Percentiles rank a stretch among this genome's conserved stretches.
phyloP scores from a whole-genome alignment of 2,888 invertebrate species.

The Neelides folsomi region DNA sequence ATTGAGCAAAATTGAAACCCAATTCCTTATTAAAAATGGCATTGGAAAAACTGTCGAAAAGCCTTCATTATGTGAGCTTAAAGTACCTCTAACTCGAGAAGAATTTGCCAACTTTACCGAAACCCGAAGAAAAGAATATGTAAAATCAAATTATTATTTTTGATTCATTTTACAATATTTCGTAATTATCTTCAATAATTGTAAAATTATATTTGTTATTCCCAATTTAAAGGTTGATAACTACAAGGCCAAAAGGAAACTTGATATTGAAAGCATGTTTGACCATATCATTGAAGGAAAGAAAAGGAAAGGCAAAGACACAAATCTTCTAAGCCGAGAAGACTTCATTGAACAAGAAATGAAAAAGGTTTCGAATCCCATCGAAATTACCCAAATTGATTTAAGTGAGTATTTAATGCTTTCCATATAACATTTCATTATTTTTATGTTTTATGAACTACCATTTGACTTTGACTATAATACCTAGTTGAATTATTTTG shows the following conservation, averaged over 20 bases:
- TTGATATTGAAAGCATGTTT: constrained; percentile 48
- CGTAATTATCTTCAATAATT: neutral
- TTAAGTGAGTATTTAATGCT: constrained; percentile 11
- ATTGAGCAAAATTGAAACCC: constrained; percentile 16
- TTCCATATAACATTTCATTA: no score
- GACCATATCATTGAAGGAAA: constrained; percentile 68
- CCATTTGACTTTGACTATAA: no score
- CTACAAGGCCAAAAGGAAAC: constrained; percentile 35
- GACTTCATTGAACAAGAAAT: constrained; percentile 58
- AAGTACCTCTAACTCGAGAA: constrained; percentile 7
- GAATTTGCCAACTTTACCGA: constrained; percentile 7
- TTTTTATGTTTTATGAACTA: no score
- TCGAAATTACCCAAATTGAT: constrained; percentile 42
- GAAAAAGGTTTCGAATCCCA: constrained; percentile 48
- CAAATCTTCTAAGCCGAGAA: constrained; percentile 42
- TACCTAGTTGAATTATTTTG: no score
- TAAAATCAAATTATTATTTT: no score
- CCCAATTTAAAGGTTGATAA: constrained; percentile 34
- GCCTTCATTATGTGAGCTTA: constrained; percentile 11
- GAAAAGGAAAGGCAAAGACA: constrained; percentile 44
- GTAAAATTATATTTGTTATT: neutral
- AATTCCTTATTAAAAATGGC: constrained; percentile 18
- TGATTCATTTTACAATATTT: no score
- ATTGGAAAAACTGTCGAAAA: constrained; percentile 14
- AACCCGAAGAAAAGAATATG: constrained; percentile 12